Conservation (phyloP, 2,113 vertebrate species). For the Ptyas mucosa region DNA sequence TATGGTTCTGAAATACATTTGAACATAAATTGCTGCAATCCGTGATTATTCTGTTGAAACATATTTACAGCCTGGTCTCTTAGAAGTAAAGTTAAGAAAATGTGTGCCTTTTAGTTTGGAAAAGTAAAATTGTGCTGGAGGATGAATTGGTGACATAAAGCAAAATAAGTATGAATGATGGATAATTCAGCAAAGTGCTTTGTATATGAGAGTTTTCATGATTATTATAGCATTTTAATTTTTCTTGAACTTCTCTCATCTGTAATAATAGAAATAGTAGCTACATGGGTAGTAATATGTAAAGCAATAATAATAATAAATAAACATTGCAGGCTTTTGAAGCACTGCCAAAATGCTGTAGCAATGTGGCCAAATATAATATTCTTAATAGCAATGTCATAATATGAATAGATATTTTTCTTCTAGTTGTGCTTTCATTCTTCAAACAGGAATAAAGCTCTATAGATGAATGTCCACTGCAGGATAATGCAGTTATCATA, state of each 20-base stretch:
- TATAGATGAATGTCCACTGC: neutral
- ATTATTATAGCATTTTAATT: constrained; percentile 14
- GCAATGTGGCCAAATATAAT: neutral
- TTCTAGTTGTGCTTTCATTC: neutral
- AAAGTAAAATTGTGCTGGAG: neutral
- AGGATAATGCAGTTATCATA: neutral
- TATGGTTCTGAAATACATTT: constrained; percentile 9
- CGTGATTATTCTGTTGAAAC: neutral
- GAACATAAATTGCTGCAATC: neutral
- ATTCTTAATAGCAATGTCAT: constrained; percentile 13
- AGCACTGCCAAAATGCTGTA: constrained; percentile 29
- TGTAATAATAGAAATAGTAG: constrained; percentile 26
- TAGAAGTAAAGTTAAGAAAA: neutral
- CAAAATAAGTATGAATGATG: constrained; percentile 14
- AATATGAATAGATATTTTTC: neutral
- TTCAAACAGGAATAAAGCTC: neutral
- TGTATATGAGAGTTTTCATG: neutral
- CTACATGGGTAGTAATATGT: constrained; percentile 27
- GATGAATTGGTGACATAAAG: neutral
- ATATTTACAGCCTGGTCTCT: neutral
- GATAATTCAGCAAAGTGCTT: constrained; percentile 8
- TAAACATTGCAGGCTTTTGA: constrained; percentile 29
- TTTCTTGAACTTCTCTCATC: constrained; percentile 22
- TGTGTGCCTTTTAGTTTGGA: neutral
- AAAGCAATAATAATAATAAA: constrained; percentile 8